These are phyloP conservation scores for Ypsolopha sequella DNA, from an alignment of 2,888 invertebrate genomes.

Conservation along the genomic window DNA sequence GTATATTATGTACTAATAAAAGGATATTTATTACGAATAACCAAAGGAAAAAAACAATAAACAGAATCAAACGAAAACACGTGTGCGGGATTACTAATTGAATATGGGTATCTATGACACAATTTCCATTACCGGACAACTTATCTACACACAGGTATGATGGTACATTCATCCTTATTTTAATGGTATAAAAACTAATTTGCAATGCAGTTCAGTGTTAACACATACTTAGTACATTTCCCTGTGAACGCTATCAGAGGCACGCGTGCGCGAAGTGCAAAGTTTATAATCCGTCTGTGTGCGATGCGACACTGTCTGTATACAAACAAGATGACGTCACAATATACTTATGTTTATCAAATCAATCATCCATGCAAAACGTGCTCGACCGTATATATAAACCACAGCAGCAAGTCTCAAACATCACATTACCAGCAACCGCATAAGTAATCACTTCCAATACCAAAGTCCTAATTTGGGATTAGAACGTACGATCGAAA, in stretches of 20 bases:
- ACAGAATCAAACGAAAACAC: background rate
- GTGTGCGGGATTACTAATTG: background rate
- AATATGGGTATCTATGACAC: background rate
- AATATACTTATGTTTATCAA: constrained; percentile 28
- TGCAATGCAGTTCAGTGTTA: background rate
- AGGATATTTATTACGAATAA: no score
- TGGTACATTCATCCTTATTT: background rate
- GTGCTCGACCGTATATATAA: background rate
- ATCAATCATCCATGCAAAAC: constrained; percentile 8
- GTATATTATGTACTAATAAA: no score
- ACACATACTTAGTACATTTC: background rate
- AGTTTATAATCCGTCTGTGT: constrained; percentile 25
- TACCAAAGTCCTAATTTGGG: constrained; percentile 5
- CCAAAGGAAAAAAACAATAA: background rate
- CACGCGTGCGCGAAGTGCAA: constrained; percentile 46
- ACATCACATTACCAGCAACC: constrained; percentile 3
- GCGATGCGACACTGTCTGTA: constrained; percentile 14
- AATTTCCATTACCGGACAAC: background rate
- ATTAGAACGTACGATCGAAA: background rate
- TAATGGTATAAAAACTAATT: background rate
- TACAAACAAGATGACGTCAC: constrained; percentile 19
- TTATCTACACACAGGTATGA: background rate
- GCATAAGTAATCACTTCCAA: constrained; percentile 3
- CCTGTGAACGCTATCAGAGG: constrained; percentile 10
- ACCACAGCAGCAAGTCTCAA: constrained; percentile 13